Percentiles rank a stretch among this genome's conserved stretches.
Conservation (phyloP, 2,888 invertebrate genomes). For the Bhutanitis thaidina region DNA sequence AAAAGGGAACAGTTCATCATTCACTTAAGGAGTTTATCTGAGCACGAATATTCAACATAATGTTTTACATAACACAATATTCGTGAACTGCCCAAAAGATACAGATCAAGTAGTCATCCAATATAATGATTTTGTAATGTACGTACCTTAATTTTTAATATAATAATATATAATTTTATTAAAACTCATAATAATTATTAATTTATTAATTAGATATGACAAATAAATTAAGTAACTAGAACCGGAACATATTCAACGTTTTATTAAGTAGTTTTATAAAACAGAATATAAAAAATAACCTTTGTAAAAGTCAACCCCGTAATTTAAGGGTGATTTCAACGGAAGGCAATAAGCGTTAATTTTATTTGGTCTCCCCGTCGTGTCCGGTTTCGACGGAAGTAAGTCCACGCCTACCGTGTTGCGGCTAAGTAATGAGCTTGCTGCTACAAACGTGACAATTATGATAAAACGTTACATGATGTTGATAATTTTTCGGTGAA, state of each 20-base stretch:
- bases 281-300: not conserved
- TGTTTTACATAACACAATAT: too few species aligned
- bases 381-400: slow-evolving; percentile 72
- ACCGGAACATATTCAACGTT: not conserved
- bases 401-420: slow-evolving; percentile 56
- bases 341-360: slow-evolving; percentile 66
- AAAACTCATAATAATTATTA: too few species aligned
- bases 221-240: not conserved
- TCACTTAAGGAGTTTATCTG: not conserved
- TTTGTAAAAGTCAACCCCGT: slow-evolving; percentile 11
- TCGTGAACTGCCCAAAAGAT: too few species aligned
- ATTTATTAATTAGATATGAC: too few species aligned
- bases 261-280: not conserved
- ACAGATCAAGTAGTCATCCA: too few species aligned
- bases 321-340: slow-evolving; percentile 42
- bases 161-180: too few species aligned
- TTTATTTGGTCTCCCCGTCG: slow-evolving; percentile 66
- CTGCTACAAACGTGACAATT: slow-evolving; percentile 43
- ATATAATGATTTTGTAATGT: too few species aligned
- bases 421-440: slow-evolving; percentile 74
- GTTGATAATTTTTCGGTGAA: slow-evolving; percentile 17
- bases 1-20: not conserved
- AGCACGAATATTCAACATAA: too few species aligned
- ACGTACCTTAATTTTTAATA: too few species aligned
- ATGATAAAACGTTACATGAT: slow-evolving; percentile 13